Evolutionary conservation across 2,797 vertebrate genomes (phyloP).

Genomic region (Tenualosa thibaudeaui): DNA sequence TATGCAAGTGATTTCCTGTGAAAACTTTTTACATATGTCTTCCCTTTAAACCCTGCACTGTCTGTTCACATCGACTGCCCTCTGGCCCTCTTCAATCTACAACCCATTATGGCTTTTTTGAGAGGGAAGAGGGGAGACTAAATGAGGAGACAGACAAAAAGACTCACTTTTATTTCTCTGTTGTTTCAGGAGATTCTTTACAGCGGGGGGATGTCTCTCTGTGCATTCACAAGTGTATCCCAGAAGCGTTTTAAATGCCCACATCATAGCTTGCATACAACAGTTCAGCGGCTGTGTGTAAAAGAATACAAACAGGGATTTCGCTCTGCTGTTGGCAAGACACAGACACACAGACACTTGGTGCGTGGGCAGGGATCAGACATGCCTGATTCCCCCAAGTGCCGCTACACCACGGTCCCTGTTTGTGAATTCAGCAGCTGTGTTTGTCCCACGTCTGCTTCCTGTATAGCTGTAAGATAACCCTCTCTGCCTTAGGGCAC

Average conservation of each 20-base stretch:
- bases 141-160: background rate
- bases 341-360: background rate
- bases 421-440: background rate
- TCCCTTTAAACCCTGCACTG: background rate
- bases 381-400: background rate
- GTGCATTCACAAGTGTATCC: background rate
- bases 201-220: background rate
- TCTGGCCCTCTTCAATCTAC: background rate
- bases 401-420: background rate
- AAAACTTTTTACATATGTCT: background rate
- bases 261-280: background rate
- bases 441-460: background rate
- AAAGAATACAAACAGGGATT: background rate
- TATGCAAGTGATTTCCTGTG: background rate
- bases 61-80: background rate
- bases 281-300: background rate
- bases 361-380: background rate
- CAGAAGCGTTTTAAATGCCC: background rate
- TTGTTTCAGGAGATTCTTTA: background rate
- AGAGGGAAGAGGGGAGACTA: background rate
- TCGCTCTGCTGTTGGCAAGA: background rate
- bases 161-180: background rate
- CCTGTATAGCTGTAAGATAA: background rate
- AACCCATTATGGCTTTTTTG: background rate
- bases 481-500: constrained; percentile 2